Conservation (phyloP, 2,888 invertebrate genomes). For the Nesidiocoris tenuis region DNA sequence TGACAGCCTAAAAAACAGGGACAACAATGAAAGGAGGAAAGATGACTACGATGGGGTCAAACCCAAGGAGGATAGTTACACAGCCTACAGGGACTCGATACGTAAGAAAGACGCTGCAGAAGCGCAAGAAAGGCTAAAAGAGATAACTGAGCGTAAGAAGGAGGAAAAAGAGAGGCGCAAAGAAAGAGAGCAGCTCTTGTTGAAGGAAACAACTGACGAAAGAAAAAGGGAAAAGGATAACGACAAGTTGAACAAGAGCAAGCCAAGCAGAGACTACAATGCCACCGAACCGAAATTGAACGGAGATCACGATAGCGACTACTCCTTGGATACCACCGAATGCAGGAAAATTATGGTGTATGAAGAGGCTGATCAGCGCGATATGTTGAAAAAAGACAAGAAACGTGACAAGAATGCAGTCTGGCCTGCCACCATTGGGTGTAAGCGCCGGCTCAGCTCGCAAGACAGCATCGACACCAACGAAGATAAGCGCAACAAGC, state of each 20-base stretch:
- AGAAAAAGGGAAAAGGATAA: slow-evolving; percentile 47
- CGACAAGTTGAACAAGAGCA: slow-evolving; percentile 49
- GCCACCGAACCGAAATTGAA: slow-evolving; percentile 51
- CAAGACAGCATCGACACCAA: slow-evolving; percentile 67
- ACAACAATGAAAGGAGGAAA: slow-evolving; percentile 10
- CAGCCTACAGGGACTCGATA: slow-evolving; percentile 19
- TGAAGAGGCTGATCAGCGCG: slow-evolving; percentile 58
- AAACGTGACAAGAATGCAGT: slow-evolving; percentile 61
- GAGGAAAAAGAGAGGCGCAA: slow-evolving; percentile 51
- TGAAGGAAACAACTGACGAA: slow-evolving; percentile 27
- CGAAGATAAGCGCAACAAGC: slow-evolving; percentile 63
- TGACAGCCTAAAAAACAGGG: slow-evolving; percentile 20
- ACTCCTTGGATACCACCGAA: slow-evolving; percentile 51
- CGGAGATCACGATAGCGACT: slow-evolving; percentile 47
- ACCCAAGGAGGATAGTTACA: slow-evolving; percentile 18
- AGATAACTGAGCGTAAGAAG: slow-evolving; percentile 46
- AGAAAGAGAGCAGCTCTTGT: slow-evolving; percentile 44
- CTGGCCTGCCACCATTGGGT: slow-evolving; percentile 64
- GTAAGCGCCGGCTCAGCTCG: slow-evolving; percentile 75
- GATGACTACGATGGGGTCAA: slow-evolving; percentile 16
- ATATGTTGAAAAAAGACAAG: slow-evolving; percentile 56
- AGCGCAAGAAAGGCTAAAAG: slow-evolving; percentile 47
- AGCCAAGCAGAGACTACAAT: slow-evolving; percentile 49
- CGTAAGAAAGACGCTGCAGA: slow-evolving; percentile 32
- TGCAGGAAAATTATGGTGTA: slow-evolving; percentile 54